Conservation (phyloP, 2,113 vertebrate genomes). For the Catharus fuscescens region DNA sequence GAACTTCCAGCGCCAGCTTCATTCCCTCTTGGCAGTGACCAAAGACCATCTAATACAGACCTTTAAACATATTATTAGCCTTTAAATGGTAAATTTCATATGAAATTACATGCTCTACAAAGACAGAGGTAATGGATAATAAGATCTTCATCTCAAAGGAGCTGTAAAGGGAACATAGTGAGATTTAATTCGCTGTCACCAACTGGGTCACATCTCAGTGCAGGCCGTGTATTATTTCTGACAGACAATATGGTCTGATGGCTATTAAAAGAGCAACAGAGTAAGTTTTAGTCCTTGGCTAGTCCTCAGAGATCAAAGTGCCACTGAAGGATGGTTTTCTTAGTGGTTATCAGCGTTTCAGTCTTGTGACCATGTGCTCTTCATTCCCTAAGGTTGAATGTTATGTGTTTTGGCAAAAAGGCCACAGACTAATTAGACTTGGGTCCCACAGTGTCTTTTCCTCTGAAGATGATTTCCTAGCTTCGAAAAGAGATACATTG, state of each 20-base stretch:
- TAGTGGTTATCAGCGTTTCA: background rate
- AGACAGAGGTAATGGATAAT: background rate
- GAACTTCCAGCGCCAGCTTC: background rate
- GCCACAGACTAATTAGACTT: background rate
- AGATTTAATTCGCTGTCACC: background rate
- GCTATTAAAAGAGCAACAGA: constrained; percentile 2
- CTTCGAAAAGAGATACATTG: background rate
- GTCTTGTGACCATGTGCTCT: background rate
- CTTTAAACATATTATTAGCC: background rate
- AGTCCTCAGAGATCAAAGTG: background rate
- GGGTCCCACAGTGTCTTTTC: background rate
- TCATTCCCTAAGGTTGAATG: background rate
- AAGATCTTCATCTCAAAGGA: constrained; percentile 22
- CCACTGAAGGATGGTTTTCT: background rate
- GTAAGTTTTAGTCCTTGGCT: background rate
- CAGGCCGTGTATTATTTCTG: constrained; percentile 5
- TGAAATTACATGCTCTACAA: background rate
- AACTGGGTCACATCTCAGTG: constrained; percentile 8
- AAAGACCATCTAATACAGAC: background rate
- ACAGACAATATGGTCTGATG: background rate
- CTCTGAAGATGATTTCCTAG: background rate
- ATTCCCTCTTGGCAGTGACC: background rate
- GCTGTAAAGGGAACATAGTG: background rate
- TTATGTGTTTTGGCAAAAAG: background rate
- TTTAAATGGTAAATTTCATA: background rate